Evolutionary conservation across 2,888 invertebrate genomes (phyloP).

Genomic region (Pristionchus maxplancki): DNA sequence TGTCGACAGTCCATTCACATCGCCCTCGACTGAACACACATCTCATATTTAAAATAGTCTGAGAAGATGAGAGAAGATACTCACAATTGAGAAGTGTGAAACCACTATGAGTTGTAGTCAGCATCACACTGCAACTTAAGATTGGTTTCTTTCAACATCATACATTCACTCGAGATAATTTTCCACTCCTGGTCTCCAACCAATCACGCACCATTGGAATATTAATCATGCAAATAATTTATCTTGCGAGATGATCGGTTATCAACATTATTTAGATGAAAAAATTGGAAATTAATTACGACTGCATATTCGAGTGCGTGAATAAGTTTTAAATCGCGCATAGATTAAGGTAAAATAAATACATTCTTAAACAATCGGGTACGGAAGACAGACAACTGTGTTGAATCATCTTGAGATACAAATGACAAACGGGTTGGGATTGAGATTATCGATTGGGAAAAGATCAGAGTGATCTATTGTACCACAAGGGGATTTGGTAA

Average conservation of each 20-base stretch:
- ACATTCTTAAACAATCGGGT: background rate
- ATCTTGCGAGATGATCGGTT: background rate
- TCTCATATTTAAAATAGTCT: background rate
- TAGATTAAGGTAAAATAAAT: slow-evolving; percentile 4
- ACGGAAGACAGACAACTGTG: background rate
- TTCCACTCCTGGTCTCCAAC: background rate
- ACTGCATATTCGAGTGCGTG: background rate
- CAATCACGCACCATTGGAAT: background rate
- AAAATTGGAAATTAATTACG: slow-evolving; percentile 9
- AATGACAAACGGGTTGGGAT: background rate
- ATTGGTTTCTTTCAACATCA: background rate
- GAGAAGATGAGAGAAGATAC: background rate
- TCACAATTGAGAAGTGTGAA: slow-evolving; percentile 37
- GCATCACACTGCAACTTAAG: background rate
- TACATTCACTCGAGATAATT: background rate
- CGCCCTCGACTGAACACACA: slow-evolving; percentile 15
- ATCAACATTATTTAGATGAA: background rate
- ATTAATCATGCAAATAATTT: background rate
- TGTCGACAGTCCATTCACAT: slow-evolving; percentile 14
- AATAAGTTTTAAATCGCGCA: background rate
- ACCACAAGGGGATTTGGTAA: background rate
- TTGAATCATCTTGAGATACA: slow-evolving; percentile 32
- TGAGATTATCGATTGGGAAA: background rate
- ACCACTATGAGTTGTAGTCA: background rate
- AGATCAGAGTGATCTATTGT: slow-evolving; percentile 5